phyloP scores from a whole-genome alignment of 1,140 invertebrate genomes.

The Nasonia longicornis region DNA sequence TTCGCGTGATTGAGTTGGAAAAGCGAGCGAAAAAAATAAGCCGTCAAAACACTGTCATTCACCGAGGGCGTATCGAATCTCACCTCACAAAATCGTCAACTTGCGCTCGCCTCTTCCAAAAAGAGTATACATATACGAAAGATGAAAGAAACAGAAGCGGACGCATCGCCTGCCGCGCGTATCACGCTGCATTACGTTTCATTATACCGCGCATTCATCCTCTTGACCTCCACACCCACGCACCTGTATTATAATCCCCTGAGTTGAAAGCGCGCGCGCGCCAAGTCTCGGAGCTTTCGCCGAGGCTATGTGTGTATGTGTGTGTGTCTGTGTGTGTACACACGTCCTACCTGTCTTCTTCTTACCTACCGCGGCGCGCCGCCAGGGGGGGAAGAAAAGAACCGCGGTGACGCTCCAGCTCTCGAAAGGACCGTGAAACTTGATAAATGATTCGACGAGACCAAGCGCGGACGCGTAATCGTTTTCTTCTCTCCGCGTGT shows the following conservation, averaged over 20 bases:
- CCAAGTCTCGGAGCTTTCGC: neutral
- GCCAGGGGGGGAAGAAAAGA: slow-evolving; percentile 54
- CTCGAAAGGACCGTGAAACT: slow-evolving; percentile 59
- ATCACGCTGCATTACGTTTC: slow-evolving; percentile 54
- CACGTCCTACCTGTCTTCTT: slow-evolving; percentile 45
- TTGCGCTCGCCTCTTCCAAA: neutral
- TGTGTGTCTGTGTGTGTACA: slow-evolving; percentile 6
- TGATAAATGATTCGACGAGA: slow-evolving; percentile 62
- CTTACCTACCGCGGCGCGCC: slow-evolving; percentile 61
- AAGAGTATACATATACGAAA: neutral
- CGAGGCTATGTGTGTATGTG: neutral
- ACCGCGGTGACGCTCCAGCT: slow-evolving; percentile 55
- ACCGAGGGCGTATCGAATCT: neutral
- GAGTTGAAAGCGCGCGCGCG: neutral
- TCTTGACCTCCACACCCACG: neutral
- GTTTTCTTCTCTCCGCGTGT: neutral
- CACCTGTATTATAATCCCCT: neutral
- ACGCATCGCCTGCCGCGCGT: too few relatives aligned
- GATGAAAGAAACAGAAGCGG: neutral
- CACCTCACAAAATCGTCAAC: neutral
- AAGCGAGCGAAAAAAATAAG: neutral
- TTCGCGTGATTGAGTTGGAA: neutral
- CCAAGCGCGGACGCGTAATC: neutral
- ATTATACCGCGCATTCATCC: slow-evolving; percentile 53
- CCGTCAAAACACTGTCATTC: neutral